A percentile compares a stretch with the other conserved stretches of the same genome.
Evolutionary conservation across 1,140 invertebrate species (phyloP).

Genomic region (Ips nitidus): DNA sequence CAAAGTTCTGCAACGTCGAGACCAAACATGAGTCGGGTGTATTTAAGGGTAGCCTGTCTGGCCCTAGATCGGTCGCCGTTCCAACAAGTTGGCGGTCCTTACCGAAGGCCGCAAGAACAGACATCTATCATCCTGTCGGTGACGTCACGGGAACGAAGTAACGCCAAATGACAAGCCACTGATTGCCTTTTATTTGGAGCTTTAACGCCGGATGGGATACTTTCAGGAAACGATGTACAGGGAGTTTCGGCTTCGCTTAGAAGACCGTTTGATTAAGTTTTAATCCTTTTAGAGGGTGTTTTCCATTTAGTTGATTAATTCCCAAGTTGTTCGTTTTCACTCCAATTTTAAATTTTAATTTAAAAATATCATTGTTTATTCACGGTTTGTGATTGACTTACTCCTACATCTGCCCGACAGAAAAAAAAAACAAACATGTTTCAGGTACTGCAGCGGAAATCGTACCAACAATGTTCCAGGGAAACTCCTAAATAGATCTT

Average conservation of each 20-base stretch:
- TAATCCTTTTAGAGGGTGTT: conserved; percentile 23
- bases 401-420: neutral
- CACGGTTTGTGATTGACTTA: neutral
- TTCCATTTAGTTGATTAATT: conserved; percentile 20
- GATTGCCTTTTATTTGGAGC: conserved; percentile 51
- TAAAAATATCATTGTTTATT: neutral
- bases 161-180: conserved; percentile 50
- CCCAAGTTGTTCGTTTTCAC: neutral
- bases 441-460: conserved; percentile 29
- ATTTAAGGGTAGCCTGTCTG: conserved; percentile 19
- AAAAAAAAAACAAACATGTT: conserved; percentile 15
- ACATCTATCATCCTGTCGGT: conserved; percentile 47
- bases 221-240: conserved; percentile 22
- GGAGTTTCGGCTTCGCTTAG: neutral
- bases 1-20: conserved; percentile 2
- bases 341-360: neutral
- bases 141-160: conserved; percentile 46
- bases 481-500: conserved; percentile 25
- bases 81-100: conserved; percentile 46
- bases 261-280: conserved; percentile 20
- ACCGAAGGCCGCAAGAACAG: conserved; percentile 43
- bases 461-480: conserved; percentile 25
- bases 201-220: conserved; percentile 31
- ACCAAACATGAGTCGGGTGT: conserved; percentile 14
- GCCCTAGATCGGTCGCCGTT: conserved; percentile 23